phyloP scores from a whole-genome alignment of 2,113 vertebrate genomes.

The Artemisiospiza belli region DNA sequence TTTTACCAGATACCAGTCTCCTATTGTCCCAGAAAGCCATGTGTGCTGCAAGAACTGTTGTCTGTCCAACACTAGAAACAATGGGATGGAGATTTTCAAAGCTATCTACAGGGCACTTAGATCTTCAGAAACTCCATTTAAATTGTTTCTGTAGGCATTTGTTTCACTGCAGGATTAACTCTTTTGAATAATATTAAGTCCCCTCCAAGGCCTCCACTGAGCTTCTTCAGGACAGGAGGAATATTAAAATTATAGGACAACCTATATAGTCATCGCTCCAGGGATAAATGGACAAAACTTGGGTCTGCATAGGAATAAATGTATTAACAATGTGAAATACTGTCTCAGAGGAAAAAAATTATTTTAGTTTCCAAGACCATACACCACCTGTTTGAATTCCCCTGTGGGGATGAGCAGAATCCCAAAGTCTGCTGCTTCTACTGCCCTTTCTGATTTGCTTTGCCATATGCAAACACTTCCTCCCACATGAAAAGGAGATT shows the following conservation, averaged over 20 bases:
- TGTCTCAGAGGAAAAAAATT: background rate
- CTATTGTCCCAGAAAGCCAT: background rate
- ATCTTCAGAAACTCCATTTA: background rate
- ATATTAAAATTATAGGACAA: conserved; percentile 2
- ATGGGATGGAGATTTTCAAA: background rate
- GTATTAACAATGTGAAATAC: conserved; percentile 3
- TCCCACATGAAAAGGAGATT: background rate
- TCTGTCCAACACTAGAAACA: background rate
- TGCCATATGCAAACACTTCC: background rate
- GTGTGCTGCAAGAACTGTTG: background rate
- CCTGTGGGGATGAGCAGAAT: background rate
- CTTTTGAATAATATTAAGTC: background rate
- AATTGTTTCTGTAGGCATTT: background rate
- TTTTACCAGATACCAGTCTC: background rate
- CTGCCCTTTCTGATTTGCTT: background rate
- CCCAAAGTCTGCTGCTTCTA: background rate
- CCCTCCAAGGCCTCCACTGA: background rate
- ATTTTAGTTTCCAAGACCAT: background rate
- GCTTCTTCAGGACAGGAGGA: background rate
- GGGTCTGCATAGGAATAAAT: background rate
- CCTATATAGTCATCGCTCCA: background rate
- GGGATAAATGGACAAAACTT: background rate
- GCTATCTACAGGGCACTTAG: background rate
- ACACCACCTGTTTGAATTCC: background rate
- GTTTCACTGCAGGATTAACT: background rate